phyloP scores from a whole-genome alignment of 2,888 invertebrate genomes.

The Boloria euphrosyne region DNA sequence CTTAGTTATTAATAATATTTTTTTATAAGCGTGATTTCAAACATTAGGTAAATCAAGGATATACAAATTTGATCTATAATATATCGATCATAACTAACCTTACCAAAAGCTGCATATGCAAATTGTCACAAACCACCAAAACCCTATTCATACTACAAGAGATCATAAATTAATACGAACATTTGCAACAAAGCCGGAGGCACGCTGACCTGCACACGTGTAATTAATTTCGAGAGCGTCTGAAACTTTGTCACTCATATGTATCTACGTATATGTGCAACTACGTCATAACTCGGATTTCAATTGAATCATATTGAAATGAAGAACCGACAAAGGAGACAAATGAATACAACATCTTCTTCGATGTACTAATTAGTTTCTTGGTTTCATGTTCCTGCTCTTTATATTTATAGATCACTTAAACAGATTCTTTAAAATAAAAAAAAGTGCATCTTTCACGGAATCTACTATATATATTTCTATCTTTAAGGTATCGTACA shows the following conservation, averaged over 20 bases:
- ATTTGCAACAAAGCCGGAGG: conserved; percentile 3
- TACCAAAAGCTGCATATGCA: background rate
- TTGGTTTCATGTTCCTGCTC: too few relatives aligned
- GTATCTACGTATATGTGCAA: background rate
- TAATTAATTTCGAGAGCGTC: conserved; percentile 10
- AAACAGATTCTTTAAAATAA: too few relatives aligned
- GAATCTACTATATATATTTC: too few relatives aligned
- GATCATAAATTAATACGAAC: conserved; percentile 11
- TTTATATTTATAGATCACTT: too few relatives aligned
- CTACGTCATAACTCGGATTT: conserved; percentile 5
- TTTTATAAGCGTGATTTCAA: background rate
- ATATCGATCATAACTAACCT: background rate
- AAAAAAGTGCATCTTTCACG: too few relatives aligned
- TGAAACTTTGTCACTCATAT: conserved; percentile 14
- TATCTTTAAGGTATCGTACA: too few relatives aligned
- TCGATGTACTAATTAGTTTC: too few relatives aligned
- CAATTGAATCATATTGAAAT: background rate
- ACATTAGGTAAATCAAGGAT: too few relatives aligned
- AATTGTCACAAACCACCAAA: background rate
- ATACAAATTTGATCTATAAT: too few relatives aligned
- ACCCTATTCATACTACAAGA: background rate
- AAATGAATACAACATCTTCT: too few relatives aligned
- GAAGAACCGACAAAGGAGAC: background rate
- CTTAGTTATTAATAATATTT: background rate
- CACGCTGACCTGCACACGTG: conserved; percentile 13